These are phyloP conservation scores for Platynereis dumerilii DNA, from an alignment of 2,888 invertebrate species.

Conservation along the genomic window DNA sequence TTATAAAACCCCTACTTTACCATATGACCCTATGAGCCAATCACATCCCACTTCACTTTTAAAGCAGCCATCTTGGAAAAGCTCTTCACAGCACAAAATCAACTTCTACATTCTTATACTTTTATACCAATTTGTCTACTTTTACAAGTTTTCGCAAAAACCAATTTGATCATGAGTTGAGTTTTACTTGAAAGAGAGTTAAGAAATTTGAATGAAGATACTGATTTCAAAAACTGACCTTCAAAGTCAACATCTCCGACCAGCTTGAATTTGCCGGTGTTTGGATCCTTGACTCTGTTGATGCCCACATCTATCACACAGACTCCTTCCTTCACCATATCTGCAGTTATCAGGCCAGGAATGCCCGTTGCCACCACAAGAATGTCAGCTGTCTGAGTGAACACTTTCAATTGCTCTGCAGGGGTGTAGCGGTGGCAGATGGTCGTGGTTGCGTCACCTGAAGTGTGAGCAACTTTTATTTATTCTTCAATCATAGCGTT, in stretches of 20 bases:
- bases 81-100: too few relatives aligned
- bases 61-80: too few relatives aligned
- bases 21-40: too few relatives aligned
- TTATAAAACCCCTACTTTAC: too few relatives aligned
- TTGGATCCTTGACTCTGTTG: slow-evolving; percentile 71
- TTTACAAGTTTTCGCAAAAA: too few relatives aligned
- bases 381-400: slow-evolving; percentile 78
- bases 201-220: too few relatives aligned
- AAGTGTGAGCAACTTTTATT: slow-evolving; percentile 3
- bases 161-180: too few relatives aligned
- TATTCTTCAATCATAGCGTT: background rate
- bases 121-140: too few relatives aligned
- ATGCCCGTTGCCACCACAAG: slow-evolving; percentile 78
- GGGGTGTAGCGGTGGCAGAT: slow-evolving; percentile 90
- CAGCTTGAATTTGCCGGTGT: slow-evolving; percentile 71
- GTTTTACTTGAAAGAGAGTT: too few relatives aligned
- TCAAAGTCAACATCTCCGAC: slow-evolving; percentile 91
- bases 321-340: slow-evolving; percentile 79
- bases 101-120: too few relatives aligned
- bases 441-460: slow-evolving; percentile 84
- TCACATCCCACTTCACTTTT: too few relatives aligned
- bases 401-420: slow-evolving; percentile 74
- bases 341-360: slow-evolving; percentile 51
- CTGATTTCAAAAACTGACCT: too few relatives aligned
- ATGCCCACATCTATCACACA: slow-evolving; percentile 86